Base-by-base conservation (phyloP, 2,888 invertebrate species). In the Metopia argyrocephala region DNA sequence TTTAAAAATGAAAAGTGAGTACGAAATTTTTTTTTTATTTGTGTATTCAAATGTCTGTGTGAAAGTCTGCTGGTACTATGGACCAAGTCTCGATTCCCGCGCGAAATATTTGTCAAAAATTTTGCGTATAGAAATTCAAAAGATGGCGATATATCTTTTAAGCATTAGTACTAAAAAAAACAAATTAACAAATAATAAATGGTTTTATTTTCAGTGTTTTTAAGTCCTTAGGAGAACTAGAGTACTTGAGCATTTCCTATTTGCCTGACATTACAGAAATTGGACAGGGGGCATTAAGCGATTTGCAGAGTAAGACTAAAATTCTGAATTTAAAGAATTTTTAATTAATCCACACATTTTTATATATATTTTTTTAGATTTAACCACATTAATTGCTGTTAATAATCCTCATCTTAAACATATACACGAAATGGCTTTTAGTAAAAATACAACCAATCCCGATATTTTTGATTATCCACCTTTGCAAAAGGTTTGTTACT, bases 241-340 rank as follows among this genome's bases (percentile, higher is more conserved):
- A 92, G 85, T 92, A 93, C 62, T 90, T 96, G 0, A 94, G 94
- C 84, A 91, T 96, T 88, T 93, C 94, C 65, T 92, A 93, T 82
- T 94, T 95, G 93, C 91, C 92, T 0, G 87, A 92, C 2, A 89
- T 96, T 54, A 90, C 87, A 0, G 87, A 87, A 31, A 93, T 97
- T 31, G 92, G 92, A 7, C 87, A 89, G 15, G 91, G 91, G 2
- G 91, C 93, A 1, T 89, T 95, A 12, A 92, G 94, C 0, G 91
- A 92, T 0, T 91, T 95, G 45, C 89, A 87, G 83, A 87, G 90
- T 92, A 86, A 85, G 85, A 71, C 12, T 2, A 23, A 54, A 12
- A 2, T 5, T 4, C 20, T 4, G 0, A 38, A 9, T 21, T n/a
- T 23, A 2, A 20, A 15, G 38, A 23, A 6, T 38, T 25, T 21